Percentiles rank a stretch among this genome's conserved stretches.
These are phyloP conservation scores for Sternarchorhynchus goeldii DNA, from an alignment of 2,797 vertebrate species.

Conservation along the genomic window DNA sequence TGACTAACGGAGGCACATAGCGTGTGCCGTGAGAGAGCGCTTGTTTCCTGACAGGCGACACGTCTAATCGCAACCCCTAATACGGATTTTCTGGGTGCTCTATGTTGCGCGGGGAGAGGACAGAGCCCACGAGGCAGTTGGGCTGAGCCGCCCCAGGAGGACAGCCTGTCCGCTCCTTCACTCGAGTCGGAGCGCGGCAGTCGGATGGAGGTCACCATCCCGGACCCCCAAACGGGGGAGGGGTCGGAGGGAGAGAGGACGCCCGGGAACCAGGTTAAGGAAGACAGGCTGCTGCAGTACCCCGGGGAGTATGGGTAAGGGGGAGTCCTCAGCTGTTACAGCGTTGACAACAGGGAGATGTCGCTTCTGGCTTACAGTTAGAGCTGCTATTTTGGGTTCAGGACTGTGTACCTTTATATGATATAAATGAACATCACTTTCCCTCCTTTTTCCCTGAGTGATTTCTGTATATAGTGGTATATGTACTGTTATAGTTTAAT, in stretches of 20 bases:
- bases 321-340: constrained; percentile 1
- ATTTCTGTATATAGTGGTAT: background rate
- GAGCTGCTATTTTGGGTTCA: background rate
- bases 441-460: background rate
- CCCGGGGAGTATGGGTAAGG: constrained; percentile 72
- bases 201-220: constrained; percentile 73
- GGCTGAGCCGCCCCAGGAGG: constrained; percentile 63
- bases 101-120: constrained; percentile 71
- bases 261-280: constrained; percentile 62
- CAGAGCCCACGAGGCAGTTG: constrained; percentile 63
- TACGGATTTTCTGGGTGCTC: constrained; percentile 60
- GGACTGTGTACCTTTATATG: background rate
- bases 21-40: no score
- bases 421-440: background rate
- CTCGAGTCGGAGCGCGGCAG: constrained; percentile 41
- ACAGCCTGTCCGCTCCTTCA: constrained; percentile 59
- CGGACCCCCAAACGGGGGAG: constrained; percentile 61
- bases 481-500: background rate
- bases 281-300: constrained; percentile 66
- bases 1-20: constrained; percentile 48
- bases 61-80: no score
- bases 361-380: background rate
- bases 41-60: no score
- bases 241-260: constrained; percentile 70
- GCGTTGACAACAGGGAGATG: background rate